Evolutionary conservation across 2,888 invertebrate genomes (phyloP), one percentile per base, ranked within the genome.

Genomic region (Sabatieria punctata): DNA sequence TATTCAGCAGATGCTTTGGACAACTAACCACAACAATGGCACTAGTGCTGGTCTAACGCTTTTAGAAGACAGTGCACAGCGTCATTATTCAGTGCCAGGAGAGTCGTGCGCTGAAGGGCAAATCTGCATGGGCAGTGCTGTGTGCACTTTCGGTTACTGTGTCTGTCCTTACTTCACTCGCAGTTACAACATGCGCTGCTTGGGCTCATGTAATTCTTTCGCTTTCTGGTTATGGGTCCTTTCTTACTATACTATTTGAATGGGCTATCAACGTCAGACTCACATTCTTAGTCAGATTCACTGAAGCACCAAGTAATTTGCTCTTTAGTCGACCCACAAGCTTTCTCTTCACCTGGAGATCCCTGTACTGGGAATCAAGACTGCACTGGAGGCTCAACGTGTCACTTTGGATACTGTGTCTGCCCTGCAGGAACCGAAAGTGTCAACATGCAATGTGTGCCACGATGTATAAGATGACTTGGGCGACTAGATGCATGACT

Each of bases 71-170:
- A 44, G 24, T 6, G 46, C 48, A 22, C 48, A 51, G 15, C 59
- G 60, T 37, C 47, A 51, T 4, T 38, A 38, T 38, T 38, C 38
- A 8, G 19, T 38, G 22, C 61, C 61, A 11, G 61, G 61, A 15
- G 61, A 60, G 42, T 55, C 51, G 43, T 61, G 61, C 45, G 55
- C 53, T 19, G 51, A 47, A 37, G 54, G 52, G 1, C 47, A 49
- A 26, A 43, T 55, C 8, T 61, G 60, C 43, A 42, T 56, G 0
- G 61, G 59, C 4, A 56, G 59, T 41, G 56, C 60, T 11, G 41
- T 52, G 6, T 61, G 61, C 48, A 8, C 30, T 15, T 30, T 8
- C 8, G 15, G 22, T 19, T 38, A 18, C 53, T 61, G 61, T 43
- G 52, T 57, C 6, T 61, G 61, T 39, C 52, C 57, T 22, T 43